phyloP scores from a whole-genome alignment of 2,888 invertebrate species.

The Notodonta ziczac region DNA sequence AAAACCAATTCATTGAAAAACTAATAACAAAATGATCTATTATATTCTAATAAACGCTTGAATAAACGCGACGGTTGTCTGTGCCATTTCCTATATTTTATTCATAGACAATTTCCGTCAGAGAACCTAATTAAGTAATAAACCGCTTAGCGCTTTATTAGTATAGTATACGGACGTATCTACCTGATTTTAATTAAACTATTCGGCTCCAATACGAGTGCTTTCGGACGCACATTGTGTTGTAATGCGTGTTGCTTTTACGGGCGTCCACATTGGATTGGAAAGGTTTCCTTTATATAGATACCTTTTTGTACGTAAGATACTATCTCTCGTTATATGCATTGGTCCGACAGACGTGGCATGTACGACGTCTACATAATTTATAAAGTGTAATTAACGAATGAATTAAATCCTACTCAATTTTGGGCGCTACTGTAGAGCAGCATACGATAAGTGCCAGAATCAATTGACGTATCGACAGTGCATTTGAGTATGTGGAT shows the following conservation, averaged over 20 bases:
- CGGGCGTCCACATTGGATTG: constrained; percentile 13
- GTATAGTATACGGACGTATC: background rate
- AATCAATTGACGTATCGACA: too few species aligned
- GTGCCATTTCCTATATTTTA: background rate
- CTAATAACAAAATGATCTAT: too few species aligned
- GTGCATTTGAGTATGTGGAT: too few species aligned
- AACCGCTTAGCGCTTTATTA: background rate
- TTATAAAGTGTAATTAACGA: too few species aligned
- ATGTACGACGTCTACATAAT: too few species aligned
- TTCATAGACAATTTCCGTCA: background rate
- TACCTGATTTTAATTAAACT: constrained; percentile 28
- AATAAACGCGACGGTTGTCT: background rate
- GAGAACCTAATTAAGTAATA: background rate
- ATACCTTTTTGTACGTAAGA: background rate
- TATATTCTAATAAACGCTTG: background rate
- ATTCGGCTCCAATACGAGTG: constrained; percentile 22
- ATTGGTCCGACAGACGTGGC: too few species aligned
- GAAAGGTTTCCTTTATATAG: background rate
- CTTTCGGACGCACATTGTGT: constrained; percentile 27
- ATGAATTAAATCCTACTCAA: too few species aligned
- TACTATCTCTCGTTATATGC: background rate
- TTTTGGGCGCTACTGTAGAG: too few species aligned
- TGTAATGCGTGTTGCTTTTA: constrained; percentile 22
- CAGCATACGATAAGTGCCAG: too few species aligned
- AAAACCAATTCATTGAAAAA: too few species aligned